Evolutionary conservation across 2,797 vertebrate genomes (phyloP).

Genomic region (Falco peregrinus): DNA sequence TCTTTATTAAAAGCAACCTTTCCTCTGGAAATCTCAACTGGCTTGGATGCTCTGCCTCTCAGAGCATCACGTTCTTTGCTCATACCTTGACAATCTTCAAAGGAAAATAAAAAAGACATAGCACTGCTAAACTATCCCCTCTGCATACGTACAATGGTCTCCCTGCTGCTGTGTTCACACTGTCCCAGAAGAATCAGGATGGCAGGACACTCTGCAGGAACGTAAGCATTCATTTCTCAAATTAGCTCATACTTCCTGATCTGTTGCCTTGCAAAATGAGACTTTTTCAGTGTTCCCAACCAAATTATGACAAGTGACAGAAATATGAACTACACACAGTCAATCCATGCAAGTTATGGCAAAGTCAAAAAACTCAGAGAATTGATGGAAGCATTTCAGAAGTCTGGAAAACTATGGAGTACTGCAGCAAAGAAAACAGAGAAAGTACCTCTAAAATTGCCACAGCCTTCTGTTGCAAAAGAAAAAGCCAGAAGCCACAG

Average conservation of each 20-base stretch:
- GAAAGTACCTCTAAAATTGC: background rate
- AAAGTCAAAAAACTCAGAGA: background rate
- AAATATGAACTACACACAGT: background rate
- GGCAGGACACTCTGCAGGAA: background rate
- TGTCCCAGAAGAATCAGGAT: background rate
- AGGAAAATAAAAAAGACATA: background rate
- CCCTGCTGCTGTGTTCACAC: background rate
- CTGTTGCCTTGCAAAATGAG: background rate
- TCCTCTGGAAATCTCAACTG: background rate
- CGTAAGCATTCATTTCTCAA: background rate
- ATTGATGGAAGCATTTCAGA: background rate
- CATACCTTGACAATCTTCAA: background rate
- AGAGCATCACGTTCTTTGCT: background rate
- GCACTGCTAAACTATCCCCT: background rate
- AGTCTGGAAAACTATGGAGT: rapidly evolving
- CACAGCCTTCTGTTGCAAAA: background rate
- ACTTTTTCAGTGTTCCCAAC: rapidly evolving
- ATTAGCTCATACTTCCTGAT: background rate
- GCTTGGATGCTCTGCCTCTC: background rate
- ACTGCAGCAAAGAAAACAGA: background rate
- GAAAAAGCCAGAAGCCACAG: background rate
- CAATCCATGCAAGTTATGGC: background rate
- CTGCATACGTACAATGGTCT: background rate
- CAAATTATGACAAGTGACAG: background rate
- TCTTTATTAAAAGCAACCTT: slow-evolving; percentile 4